Base-by-base conservation (phyloP, 1,140 invertebrate genomes). In the Sitodiplosis mosellana region DNA sequence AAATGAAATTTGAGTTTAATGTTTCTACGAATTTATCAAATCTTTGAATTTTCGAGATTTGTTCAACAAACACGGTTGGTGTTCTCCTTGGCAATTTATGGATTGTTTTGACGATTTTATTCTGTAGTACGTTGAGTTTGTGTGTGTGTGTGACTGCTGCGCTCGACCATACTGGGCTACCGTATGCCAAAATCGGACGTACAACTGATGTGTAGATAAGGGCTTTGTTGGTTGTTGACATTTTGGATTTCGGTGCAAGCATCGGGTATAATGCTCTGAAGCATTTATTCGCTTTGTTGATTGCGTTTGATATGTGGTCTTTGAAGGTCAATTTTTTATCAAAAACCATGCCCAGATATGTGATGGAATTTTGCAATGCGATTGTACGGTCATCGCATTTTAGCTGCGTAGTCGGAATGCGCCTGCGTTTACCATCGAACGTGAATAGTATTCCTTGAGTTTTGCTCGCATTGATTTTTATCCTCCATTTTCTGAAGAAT, bases 391-490 rank as follows among this genome's bases (percentile, higher is more conserved):
- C 12, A 14, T 40, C 14, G 12, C 6, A 5, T 18, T n/a, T 40
- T 18, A 40, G 12, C 3, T 4, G 3, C 3, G 3, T 40, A 3
- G 37, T 15, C 12, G 37, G 37, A 14, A 27, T 21, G 17, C 37
- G 22, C n/a, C 14, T 15, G 14, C 14, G 8, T 34, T 53, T 50
- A 6, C 27, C 47, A 18, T 17, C 49, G 3, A 44, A 45, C 11
- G 44, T 44, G 48, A 54, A 57, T 12, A 55, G 45, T 5, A 53
- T 36, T 18, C 50, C n/a, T 51, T 56, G 51, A 6, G 54, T 56
- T 49, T 59, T 59, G 1, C 6, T 41, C 15, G 46, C 36, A 48
- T 57, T 56, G 34, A 57, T 46, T 51, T 57, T 55, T 2, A 55
- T 56, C 54, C 54, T 56, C 55, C 52, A 53, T 21, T 48, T 52